Evolutionary conservation across 2,888 invertebrate genomes (phyloP).

Genomic region (Dioctria rufipes): DNA sequence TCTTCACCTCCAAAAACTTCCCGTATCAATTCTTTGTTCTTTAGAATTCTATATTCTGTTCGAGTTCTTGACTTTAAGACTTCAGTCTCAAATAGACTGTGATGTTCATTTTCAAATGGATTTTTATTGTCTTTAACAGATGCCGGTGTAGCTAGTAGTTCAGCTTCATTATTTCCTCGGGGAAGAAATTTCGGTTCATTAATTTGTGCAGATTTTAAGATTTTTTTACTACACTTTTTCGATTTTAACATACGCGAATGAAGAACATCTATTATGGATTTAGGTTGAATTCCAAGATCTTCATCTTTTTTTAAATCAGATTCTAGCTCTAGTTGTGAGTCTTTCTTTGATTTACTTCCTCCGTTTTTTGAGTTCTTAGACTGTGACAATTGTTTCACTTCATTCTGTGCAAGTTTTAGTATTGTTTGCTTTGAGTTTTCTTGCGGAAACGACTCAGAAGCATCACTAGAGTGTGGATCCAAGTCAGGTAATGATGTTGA

Average conservation of each 20-base stretch:
- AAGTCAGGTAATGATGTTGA: constrained; percentile 85
- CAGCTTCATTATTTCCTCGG: constrained; percentile 62
- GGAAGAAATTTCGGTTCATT: constrained; percentile 58
- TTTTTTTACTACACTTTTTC: constrained; percentile 53
- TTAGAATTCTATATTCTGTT: constrained; percentile 81
- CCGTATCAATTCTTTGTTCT: constrained; percentile 84
- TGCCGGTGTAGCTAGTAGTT: constrained; percentile 62
- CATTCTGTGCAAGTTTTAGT: constrained; percentile 74
- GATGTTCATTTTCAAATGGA: constrained; percentile 63
- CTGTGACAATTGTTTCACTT: constrained; percentile 59
- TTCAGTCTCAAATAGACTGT: constrained; percentile 78
- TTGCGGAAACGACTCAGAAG: constrained; percentile 64
- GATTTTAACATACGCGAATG: constrained; percentile 66
- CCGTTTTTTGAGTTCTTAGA: constrained; percentile 68
- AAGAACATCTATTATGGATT: constrained; percentile 70
- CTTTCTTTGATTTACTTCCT: constrained; percentile 63
- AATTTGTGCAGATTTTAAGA: constrained; percentile 8
- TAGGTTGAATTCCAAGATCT: constrained; percentile 59
- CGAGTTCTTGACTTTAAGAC: constrained; percentile 83
- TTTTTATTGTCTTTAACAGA: constrained; percentile 57
- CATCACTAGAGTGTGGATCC: constrained; percentile 82
- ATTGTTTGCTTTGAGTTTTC: constrained; percentile 67
- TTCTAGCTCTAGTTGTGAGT: constrained; percentile 14
- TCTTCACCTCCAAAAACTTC: constrained; percentile 84
- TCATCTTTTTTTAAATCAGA: constrained; percentile 43